Evolutionary conservation across 1,140 invertebrate species (phyloP).

Genomic region (Drosophila nannoptera): DNA sequence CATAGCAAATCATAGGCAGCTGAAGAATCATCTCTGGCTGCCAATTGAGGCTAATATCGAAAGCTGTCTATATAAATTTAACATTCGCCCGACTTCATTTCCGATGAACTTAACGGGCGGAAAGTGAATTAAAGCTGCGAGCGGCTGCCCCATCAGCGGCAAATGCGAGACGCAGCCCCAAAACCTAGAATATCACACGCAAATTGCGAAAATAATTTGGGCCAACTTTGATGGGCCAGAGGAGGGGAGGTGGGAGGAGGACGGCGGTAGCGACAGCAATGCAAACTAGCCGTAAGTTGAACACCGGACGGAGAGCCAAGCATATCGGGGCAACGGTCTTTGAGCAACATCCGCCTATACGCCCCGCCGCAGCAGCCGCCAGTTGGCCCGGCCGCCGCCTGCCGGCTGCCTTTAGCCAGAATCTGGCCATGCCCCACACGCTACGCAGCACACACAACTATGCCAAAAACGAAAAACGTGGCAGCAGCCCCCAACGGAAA

Average conservation of each 20-base stretch:
- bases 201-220: conserved; percentile 54
- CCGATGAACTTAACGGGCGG: conserved; percentile 8
- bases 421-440: conserved; percentile 28
- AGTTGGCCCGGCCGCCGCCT: neutral
- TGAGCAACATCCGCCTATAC: neutral
- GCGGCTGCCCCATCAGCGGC: conserved; percentile 27
- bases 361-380: neutral
- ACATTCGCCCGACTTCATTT: neutral
- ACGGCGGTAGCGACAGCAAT: conserved; percentile 7
- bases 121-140: conserved; percentile 24
- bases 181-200: conserved; percentile 69
- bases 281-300: conserved; percentile 43
- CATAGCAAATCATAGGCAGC: no score
- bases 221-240: conserved; percentile 30
- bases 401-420: neutral
- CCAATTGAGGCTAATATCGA: no score
- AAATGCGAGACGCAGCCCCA: conserved; percentile 23
- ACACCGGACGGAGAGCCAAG: conserved; percentile 30
- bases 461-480: conserved; percentile 76
- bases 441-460: conserved; percentile 70
- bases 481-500: conserved; percentile 61
- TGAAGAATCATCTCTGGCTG: no score
- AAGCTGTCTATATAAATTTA: no score
- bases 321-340: conserved; percentile 14
- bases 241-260: neutral